Evolutionary conservation across 2,888 invertebrate genomes (phyloP), one percentile per base, ranked within the genome.

Genomic region (Andrena bucephala): DNA sequence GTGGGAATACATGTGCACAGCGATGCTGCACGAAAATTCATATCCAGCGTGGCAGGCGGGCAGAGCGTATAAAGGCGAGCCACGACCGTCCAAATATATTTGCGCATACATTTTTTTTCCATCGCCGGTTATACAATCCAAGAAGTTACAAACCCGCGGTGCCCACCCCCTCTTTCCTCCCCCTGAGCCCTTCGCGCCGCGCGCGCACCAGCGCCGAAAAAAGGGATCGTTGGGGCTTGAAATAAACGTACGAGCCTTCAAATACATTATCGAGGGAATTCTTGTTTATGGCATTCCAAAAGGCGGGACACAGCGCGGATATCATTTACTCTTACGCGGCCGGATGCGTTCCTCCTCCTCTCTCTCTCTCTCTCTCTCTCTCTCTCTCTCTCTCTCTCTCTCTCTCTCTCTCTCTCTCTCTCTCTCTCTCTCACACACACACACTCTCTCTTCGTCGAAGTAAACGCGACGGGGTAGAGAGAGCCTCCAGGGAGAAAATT

Each of bases 221-320:
- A 87, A 84, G 77, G 62, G 83, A 87, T 87, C 89, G 85, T 85
- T 75, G 74, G 69, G 50, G 69, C 75, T 78, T 82, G 87, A 87
- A 89, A 89, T 88, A 87, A 88, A 88, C 83, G 79, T 85, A 84
- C 87, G 88, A 85, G 79, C 84, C 76, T 88, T 88, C 88, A 87
- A 87, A 89, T 88, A 88, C 89, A 83, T 88, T 88, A 89, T 88
- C 87, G 88, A 79, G 83, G 74, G 89, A 89, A 88, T 88, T 88
- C 89, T 88, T 89, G 86, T 88, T 88, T 89, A 88, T 83, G 85
- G 88, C 83, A 81, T 85, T 84, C 83, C 76, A 70, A 83, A 85
- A 82, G 85, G 78, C 82, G 84, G 84, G 84, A 85, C 83, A 77
- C 74, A 65, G 59, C 69, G 81, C 29, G 76, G 87, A 77, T 84